Conservation (phyloP, 2,113 vertebrate genomes). For the Oncorhynchus mykiss region DNA sequence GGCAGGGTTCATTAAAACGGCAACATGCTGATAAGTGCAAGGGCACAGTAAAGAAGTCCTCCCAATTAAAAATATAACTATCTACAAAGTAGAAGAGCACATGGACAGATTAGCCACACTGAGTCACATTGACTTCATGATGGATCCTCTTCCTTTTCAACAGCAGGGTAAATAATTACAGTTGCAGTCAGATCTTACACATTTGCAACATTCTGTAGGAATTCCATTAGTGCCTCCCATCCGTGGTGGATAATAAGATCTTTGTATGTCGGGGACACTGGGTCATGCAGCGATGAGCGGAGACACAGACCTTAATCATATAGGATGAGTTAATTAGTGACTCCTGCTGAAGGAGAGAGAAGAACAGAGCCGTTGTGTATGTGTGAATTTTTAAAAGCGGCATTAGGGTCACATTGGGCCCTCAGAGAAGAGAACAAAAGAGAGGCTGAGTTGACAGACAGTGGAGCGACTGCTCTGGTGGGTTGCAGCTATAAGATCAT, state of each 20-base stretch:
- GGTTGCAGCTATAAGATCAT: slow-evolving; percentile 39
- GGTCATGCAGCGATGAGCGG: slow-evolving; percentile 1
- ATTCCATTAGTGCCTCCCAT: slow-evolving; percentile 15
- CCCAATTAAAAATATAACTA: too few species aligned
- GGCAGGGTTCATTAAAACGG: too few species aligned
- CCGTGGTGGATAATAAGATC: slow-evolving; percentile 15
- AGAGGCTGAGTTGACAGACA: slow-evolving; percentile 46
- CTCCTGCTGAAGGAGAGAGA: not conserved
- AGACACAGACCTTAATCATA: slow-evolving; percentile 23
- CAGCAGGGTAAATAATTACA: too few species aligned
- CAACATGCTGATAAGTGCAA: too few species aligned
- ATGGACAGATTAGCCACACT: too few species aligned
- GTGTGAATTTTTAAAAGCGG: not conserved
- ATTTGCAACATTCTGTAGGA: slow-evolving; percentile 7
- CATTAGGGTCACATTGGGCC: slow-evolving; percentile 12
- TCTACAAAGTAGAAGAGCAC: too few species aligned
- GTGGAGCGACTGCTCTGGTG: slow-evolving; percentile 43
- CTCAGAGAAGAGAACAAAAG: slow-evolving; percentile 35
- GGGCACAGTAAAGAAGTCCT: too few species aligned
- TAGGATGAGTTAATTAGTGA: slow-evolving; percentile 19
- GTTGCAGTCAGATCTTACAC: slow-evolving; percentile 11
- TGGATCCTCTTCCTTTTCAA: not conserved
- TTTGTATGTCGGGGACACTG: slow-evolving; percentile 3
- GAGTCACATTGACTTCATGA: not conserved
- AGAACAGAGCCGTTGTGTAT: not conserved